phyloP scores from a whole-genome alignment of 2,113 vertebrate genomes.

The Pantherophis guttatus region DNA sequence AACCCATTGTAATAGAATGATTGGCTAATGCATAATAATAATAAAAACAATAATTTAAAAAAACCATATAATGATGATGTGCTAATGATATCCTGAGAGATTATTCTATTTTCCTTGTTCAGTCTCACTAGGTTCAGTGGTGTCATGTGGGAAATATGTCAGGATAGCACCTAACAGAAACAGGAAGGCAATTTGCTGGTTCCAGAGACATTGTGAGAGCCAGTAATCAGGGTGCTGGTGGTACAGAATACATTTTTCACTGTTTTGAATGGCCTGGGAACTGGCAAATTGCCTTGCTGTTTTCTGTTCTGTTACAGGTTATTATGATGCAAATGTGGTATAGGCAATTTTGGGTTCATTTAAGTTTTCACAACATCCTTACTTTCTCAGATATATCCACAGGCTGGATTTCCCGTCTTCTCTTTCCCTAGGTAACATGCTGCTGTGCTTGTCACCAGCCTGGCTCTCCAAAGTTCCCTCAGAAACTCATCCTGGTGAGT shows the following conservation, averaged over 20 bases:
- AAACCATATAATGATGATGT: neutral
- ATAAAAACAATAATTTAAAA: no score
- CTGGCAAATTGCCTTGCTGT: neutral
- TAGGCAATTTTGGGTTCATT: neutral
- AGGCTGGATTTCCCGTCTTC: neutral
- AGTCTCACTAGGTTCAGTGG: neutral
- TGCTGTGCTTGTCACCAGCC: slow-evolving; percentile 74
- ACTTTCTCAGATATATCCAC: neutral
- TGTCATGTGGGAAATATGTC: neutral
- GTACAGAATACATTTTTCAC: neutral
- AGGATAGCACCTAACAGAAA: neutral
- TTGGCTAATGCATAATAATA: neutral
- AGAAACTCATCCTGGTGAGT: slow-evolving; percentile 39
- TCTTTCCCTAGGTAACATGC: slow-evolving; percentile 69
- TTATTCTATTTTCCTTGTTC: neutral
- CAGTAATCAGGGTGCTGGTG: neutral
- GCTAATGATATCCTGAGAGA: neutral
- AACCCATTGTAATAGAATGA: neutral
- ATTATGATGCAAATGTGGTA: neutral
- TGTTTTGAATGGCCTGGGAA: neutral
- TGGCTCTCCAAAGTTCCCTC: slow-evolving; percentile 71
- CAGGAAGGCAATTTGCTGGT: neutral
- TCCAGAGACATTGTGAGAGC: neutral
- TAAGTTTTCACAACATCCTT: neutral
- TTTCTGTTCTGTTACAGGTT: neutral